Percentiles rank a stretch among this genome's conserved stretches.
Conservation (phyloP, 1,140 invertebrate genomes). For the Portunus trituberculatus region DNA sequence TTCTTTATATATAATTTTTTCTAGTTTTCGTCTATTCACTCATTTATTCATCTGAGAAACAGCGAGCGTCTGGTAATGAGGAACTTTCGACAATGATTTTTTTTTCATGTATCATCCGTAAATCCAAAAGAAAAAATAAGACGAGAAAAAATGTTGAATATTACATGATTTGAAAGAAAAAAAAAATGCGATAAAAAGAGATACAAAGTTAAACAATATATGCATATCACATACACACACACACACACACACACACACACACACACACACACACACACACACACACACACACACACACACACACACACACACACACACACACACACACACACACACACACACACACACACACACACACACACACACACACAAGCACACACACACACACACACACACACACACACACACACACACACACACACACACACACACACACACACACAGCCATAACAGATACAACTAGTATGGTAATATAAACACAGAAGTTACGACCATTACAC, state of each 20-base stretch:
- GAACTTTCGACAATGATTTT: background rate
- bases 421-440: constrained; percentile 33
- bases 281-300: constrained; percentile 38
- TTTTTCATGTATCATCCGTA: background rate
- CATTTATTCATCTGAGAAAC: no score
- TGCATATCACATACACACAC: background rate
- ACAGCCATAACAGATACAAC: background rate
- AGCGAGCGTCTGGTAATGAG: background rate
- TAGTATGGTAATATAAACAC: no score
- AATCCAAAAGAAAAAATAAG: background rate
- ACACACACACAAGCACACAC: constrained; percentile 30
- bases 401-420: constrained; percentile 41
- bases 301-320: constrained; percentile 33
- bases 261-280: constrained; percentile 38
- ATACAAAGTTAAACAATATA: background rate
- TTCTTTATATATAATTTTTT: no score
- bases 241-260: constrained; percentile 38
- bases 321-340: constrained; percentile 25
- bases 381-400: constrained; percentile 39
- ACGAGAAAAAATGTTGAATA: background rate
- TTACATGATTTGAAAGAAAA: background rate
- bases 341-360: background rate
- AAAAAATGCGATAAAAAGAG: background rate
- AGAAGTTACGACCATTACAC: no score
- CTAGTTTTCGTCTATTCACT: no score